Evolutionary conservation across 1,140 invertebrate genomes (phyloP).

Genomic region (Pseudomyrmex dendroicus): DNA sequence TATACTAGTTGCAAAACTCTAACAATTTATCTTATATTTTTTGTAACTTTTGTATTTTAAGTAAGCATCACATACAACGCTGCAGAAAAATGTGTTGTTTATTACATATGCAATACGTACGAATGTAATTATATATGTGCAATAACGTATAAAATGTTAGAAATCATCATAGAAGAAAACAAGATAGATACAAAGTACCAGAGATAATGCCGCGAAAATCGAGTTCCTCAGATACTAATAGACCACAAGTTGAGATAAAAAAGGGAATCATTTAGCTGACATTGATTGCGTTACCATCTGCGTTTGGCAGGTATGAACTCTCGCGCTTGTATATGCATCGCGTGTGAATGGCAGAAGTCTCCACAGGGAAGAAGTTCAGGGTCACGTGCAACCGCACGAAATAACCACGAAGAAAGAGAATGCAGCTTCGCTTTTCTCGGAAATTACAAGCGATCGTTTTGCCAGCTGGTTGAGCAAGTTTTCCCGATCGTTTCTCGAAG

Average conservation of each 20-base stretch:
- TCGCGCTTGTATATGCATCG: too few species aligned
- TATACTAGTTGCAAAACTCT: too few species aligned
- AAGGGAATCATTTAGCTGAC: background rate
- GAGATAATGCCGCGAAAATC: background rate
- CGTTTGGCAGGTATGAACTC: constrained; percentile 14
- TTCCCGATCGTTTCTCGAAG: constrained; percentile 36
- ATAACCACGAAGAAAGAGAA: constrained; percentile 2
- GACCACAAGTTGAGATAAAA: background rate
- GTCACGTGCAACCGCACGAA: background rate
- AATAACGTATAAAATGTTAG: background rate
- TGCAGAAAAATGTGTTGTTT: too few species aligned
- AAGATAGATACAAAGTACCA: background rate
- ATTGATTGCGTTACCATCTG: constrained; percentile 12
- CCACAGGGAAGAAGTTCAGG: constrained; percentile 7
- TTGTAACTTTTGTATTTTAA: too few species aligned
- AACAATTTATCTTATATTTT: too few species aligned
- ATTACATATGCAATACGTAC: too few species aligned
- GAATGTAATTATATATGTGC: too few species aligned
- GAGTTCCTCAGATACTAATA: background rate
- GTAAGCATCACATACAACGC: too few species aligned
- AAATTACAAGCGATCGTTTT: constrained; percentile 30
- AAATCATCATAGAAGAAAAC: background rate
- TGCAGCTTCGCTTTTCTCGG: constrained; percentile 45
- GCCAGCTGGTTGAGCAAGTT: constrained; percentile 59
- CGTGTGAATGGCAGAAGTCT: background rate